phyloP scores from a whole-genome alignment of 2,888 invertebrate species.

The Rhopalosiphum nymphaeae region DNA sequence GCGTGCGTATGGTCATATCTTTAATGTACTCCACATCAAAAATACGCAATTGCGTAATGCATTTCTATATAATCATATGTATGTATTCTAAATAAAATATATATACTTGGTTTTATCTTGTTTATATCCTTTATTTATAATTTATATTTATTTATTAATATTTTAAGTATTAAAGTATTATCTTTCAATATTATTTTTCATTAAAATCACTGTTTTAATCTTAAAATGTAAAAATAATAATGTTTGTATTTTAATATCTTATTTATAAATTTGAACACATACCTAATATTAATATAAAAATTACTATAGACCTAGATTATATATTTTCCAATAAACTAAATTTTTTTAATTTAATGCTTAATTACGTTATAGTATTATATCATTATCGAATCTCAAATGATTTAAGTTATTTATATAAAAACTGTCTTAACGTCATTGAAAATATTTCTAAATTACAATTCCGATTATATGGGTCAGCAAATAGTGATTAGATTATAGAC shows the following conservation, averaged over 20 bases:
- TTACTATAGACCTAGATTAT: neutral
- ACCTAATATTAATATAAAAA: neutral
- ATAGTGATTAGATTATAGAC: neutral
- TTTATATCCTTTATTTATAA: neutral
- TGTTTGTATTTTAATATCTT: neutral
- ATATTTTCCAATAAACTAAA: neutral
- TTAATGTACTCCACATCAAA: neutral
- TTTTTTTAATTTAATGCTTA: neutral
- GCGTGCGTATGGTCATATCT: neutral
- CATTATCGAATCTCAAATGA: neutral
- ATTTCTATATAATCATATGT: neutral
- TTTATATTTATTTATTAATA: neutral
- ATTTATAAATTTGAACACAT: neutral
- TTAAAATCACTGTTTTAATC: neutral
- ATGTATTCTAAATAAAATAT: neutral
- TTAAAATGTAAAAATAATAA: neutral
- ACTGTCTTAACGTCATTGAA: neutral
- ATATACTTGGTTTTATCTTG: neutral
- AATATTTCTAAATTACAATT: neutral
- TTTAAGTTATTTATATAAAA: neutral
- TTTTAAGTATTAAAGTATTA: neutral
- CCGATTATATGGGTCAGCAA: neutral
- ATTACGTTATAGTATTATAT: neutral
- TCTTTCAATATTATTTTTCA: neutral
- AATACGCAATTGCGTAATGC: neutral